Conservation (phyloP, 1,140 invertebrate genomes). For the Heliconius congener region DNA sequence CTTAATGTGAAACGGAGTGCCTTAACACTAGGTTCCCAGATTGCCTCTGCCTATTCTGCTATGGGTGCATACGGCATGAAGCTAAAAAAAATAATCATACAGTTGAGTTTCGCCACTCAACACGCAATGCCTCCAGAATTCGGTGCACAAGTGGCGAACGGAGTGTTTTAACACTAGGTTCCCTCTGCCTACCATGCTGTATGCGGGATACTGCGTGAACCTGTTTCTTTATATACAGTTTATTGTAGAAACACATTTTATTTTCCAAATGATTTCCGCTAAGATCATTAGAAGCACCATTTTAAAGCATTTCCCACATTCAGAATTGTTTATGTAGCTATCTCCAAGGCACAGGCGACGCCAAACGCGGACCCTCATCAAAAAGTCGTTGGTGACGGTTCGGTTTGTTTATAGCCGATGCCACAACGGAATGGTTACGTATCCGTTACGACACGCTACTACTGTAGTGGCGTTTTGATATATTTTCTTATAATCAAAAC, state of each 20-base stretch:
- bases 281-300: conserved; percentile 11
- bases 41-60: not conserved
- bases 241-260: too few relatives aligned
- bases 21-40: not conserved
- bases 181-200: too few relatives aligned
- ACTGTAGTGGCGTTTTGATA: not conserved
- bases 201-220: too few relatives aligned
- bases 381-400: conserved; percentile 31
- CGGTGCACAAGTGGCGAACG: too few relatives aligned
- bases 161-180: too few relatives aligned
- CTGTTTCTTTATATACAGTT: too few relatives aligned
- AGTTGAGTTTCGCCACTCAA: too few relatives aligned
- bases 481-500: not conserved
- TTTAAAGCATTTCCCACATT: conserved; percentile 10
- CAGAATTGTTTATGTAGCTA: conserved; percentile 17
- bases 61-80: not conserved
- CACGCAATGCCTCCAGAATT: too few relatives aligned
- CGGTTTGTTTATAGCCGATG: conserved; percentile 28
- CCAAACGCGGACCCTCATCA: conserved; percentile 33
- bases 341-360: conserved; percentile 23
- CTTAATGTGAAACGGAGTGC: not conserved
- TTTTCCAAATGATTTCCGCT: not conserved
- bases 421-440: not conserved
- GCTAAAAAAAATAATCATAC: not conserved
- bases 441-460: conserved; percentile 9